Evolutionary conservation across 2,113 vertebrate genomes (phyloP), one percentile per base, ranked within the genome.

Genomic region (Aplodontia rufa): DNA sequence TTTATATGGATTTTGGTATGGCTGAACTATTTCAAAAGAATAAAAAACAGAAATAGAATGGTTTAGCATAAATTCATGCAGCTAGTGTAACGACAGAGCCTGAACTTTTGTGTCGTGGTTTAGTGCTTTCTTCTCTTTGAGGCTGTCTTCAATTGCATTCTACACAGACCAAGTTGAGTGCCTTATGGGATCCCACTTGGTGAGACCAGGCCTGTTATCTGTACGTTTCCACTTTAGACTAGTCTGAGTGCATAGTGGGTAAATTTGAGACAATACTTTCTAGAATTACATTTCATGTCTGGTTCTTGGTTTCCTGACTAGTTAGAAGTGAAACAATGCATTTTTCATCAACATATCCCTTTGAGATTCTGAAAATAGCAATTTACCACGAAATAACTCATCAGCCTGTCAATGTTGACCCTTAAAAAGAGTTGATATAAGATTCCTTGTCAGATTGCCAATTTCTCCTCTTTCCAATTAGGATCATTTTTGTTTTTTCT

Each of bases 321-420:
- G 42, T 55, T 66, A 42, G 42, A 91, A 83, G 79, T 74, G 69
- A 95, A 96, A 87, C 69, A 94, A 95, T 66, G 42, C n/a, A 75
- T 89, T 96, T 97, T 94, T 94, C 85, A 89, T 69, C 74, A 84
- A 40, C 37, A 13, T 17, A 83, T 91, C 75, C 91, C 79, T 85
- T 88, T 79, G 78, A 71, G 91, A 93, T 86, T 88, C 82, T 94
- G 78, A 74, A 96, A 95, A 94, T 94, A 91, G 49, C 74, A 87
- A 53, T 91, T 90, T 79, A 58, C 58, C 94, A 88, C 91, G 94
- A 79, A 95, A 96, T 89, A 47, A 97, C 69, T 96, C 84, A 96
- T 30, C 26, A 89, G 49, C 66, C 74, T 95, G 85, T 95, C 81
- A 92, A 60, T 75, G 66, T 16, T 72, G 68, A 58, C 76, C 45